A percentile compares a stretch with the other conserved stretches of the same genome.
phyloP scores from a whole-genome alignment of 2,888 invertebrate species.

The Nephrocerus scutellatus region DNA sequence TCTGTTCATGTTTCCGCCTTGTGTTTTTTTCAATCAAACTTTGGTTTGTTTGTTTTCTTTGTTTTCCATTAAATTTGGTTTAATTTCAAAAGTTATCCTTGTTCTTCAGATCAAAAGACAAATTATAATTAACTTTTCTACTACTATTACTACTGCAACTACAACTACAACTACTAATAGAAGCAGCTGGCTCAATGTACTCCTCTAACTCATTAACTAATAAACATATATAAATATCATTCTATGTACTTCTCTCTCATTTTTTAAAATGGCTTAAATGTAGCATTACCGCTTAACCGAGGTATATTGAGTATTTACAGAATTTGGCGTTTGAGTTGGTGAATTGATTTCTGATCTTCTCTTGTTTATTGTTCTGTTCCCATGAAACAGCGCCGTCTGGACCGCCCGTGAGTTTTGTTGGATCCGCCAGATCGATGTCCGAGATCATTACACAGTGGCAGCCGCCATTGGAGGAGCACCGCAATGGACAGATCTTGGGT shows the following conservation, averaged over 20 bases:
- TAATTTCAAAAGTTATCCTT: too few relatives aligned
- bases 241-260: constrained; percentile 26
- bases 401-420: constrained; percentile 90
- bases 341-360: neutral
- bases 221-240: constrained; percentile 23
- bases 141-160: too few relatives aligned
- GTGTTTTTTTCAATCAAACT: too few relatives aligned
- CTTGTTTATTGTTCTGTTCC: neutral
- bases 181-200: too few relatives aligned
- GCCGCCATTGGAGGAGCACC: constrained; percentile 86
- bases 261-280: constrained; percentile 36
- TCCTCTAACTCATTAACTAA: too few relatives aligned
- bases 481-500: constrained; percentile 91
- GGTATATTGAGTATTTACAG: constrained; percentile 34
- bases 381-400: constrained; percentile 78
- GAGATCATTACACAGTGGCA: constrained; percentile 98
- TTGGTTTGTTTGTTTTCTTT: too few relatives aligned
- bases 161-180: too few relatives aligned
- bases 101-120: too few relatives aligned
- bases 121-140: too few relatives aligned
- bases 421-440: constrained; percentile 86
- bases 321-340: neutral
- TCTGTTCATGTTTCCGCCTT: too few relatives aligned
- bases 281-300: constrained; percentile 48
- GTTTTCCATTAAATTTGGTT: too few relatives aligned